phyloP scores from a whole-genome alignment of 2,113 vertebrate species.

The Mugil cephalus region DNA sequence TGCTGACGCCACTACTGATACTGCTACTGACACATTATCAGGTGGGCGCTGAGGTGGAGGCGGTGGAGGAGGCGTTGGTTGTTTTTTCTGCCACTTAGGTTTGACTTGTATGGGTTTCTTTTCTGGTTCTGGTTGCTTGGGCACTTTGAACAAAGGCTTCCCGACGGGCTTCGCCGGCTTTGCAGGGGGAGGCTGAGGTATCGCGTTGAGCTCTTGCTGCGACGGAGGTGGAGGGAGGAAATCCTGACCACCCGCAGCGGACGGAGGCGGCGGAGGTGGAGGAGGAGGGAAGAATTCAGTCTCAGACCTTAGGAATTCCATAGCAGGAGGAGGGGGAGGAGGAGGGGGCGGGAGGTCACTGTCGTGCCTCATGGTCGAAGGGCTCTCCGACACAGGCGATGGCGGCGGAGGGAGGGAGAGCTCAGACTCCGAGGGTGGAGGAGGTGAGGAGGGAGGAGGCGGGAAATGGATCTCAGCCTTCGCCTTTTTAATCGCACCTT shows the following conservation, averaged over 20 bases:
- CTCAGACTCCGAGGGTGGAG: slow-evolving; percentile 88
- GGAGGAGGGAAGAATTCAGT: slow-evolving; percentile 77
- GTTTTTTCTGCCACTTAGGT: slow-evolving; percentile 82
- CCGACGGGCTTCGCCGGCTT: slow-evolving; percentile 67
- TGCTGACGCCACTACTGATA: slow-evolving; percentile 18
- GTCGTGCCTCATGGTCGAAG: slow-evolving; percentile 77
- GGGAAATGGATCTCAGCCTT: slow-evolving; percentile 85
- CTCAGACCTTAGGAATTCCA: slow-evolving; percentile 79
- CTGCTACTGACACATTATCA: slow-evolving; percentile 26
- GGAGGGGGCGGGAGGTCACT: slow-evolving; percentile 83
- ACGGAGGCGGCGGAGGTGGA: slow-evolving; percentile 73
- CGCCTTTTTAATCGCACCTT: slow-evolving; percentile 71
- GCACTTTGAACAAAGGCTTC: slow-evolving; percentile 81
- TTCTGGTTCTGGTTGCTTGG: slow-evolving; percentile 79
- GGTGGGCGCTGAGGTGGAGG: slow-evolving; percentile 59
- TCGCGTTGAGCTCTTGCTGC: slow-evolving; percentile 79
- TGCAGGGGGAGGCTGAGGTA: slow-evolving; percentile 68
- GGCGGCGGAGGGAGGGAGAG: slow-evolving; percentile 90
- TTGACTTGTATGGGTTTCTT: slow-evolving; percentile 75
- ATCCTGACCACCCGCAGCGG: slow-evolving; percentile 62
- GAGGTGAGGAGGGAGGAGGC: slow-evolving; percentile 86
- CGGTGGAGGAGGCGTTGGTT: slow-evolving; percentile 52
- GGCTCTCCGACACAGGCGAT: slow-evolving; percentile 79
- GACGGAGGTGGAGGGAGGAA: slow-evolving; percentile 81
- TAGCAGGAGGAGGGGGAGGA: slow-evolving; percentile 82